Conservation (phyloP, 2,113 vertebrate species). For the Campylomormyrus numenius region DNA sequence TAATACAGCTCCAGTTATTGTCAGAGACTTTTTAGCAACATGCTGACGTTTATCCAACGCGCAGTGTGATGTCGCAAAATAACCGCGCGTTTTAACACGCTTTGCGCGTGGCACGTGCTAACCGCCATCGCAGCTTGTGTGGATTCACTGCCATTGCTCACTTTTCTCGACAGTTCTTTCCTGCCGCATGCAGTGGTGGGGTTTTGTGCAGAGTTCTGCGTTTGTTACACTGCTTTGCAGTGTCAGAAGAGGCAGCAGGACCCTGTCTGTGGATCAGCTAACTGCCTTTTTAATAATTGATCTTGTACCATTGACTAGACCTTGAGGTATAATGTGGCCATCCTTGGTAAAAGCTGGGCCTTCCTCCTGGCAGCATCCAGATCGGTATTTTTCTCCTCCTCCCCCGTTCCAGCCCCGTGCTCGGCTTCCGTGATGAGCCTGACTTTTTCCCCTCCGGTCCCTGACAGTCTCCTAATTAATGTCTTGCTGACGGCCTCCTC, state of each 20-base stretch:
- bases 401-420: background rate
- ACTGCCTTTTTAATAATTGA: conserved; percentile 31
- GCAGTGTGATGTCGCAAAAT: background rate
- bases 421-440: conserved; percentile 34
- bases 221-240: background rate
- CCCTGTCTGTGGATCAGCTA: conserved; percentile 28
- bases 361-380: conserved; percentile 34
- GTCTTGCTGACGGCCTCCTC: conserved; percentile 34
- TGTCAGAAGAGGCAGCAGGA: conserved; percentile 21
- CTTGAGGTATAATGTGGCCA: conserved; percentile 36
- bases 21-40: background rate
- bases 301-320: conserved; percentile 33
- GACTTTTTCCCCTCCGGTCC: conserved; percentile 29
- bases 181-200: background rate
- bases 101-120: background rate
- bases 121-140: background rate
- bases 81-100: background rate
- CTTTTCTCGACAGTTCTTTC: background rate
- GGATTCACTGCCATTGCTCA: background rate
- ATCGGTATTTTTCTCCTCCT: conserved; percentile 22
- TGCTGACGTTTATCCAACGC: background rate
- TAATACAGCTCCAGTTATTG: background rate
- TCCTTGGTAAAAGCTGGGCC: conserved; percentile 37
- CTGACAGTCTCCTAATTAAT: conserved; percentile 47
- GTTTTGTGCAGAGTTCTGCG: background rate